These are phyloP conservation scores for Pyxicephalus adspersus DNA, from an alignment of 2,113 vertebrate species.

Conservation along the genomic window DNA sequence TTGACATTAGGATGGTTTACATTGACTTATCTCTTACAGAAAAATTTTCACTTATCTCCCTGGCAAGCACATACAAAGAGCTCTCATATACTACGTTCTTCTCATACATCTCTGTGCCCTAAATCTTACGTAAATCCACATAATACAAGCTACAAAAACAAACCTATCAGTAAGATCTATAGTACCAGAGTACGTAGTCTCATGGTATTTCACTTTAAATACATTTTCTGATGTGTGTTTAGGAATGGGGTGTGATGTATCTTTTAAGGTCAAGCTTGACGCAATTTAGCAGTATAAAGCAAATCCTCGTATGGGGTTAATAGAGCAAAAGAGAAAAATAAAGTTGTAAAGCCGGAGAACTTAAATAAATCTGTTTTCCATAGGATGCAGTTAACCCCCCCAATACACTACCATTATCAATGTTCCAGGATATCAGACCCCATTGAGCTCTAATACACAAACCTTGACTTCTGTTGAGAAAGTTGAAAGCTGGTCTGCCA, in stretches of 20 bases:
- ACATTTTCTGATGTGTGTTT: background rate
- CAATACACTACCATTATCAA: no score
- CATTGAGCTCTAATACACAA: no score
- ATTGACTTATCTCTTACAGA: background rate
- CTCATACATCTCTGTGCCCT: background rate
- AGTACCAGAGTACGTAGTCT: background rate
- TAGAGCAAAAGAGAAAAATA: no score
- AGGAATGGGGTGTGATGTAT: background rate
- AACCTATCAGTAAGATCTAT: background rate
- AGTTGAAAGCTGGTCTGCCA: no score
- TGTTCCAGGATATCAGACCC: no score
- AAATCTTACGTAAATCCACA: background rate
- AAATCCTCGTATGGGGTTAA: background rate
- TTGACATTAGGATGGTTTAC: no score
- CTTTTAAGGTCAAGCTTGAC: slow-evolving; percentile 30
- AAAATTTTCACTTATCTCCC: background rate
- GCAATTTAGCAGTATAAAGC: background rate
- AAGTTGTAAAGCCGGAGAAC: no score
- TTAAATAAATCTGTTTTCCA: no score
- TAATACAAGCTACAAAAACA: background rate
- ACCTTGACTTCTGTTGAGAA: no score
- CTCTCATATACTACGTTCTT: background rate
- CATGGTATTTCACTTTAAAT: background rate
- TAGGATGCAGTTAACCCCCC: no score
- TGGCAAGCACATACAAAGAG: background rate